phyloP scores from a whole-genome alignment of 2,888 invertebrate genomes.

The Phytoseiulus persimilis region DNA sequence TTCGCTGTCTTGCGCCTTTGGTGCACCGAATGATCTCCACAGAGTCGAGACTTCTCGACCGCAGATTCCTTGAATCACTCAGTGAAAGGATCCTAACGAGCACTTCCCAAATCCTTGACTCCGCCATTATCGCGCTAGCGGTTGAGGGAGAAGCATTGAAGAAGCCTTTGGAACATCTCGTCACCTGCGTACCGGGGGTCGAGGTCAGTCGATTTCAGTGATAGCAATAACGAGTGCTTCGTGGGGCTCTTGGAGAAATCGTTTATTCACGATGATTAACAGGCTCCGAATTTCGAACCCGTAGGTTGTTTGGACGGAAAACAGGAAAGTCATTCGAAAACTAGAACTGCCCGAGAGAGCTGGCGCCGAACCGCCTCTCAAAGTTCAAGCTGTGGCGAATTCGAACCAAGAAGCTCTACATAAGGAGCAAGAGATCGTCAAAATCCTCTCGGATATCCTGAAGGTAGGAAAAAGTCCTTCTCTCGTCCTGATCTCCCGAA shows the following conservation, averaged over 20 bases:
- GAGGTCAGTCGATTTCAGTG: neutral
- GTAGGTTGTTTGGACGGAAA: neutral
- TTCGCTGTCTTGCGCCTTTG: neutral
- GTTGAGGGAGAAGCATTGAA: neutral
- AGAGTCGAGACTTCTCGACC: neutral
- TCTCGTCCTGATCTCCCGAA: neutral
- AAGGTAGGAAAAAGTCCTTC: neutral
- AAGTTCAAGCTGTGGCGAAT: neutral
- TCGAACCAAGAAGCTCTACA: neutral
- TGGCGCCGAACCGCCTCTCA: neutral
- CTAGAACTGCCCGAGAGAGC: neutral
- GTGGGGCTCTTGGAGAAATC: no score
- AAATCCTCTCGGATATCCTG: neutral
- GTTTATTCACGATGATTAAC: no score
- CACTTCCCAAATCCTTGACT: neutral
- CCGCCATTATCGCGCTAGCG: neutral
- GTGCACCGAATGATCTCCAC: neutral
- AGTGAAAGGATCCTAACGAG: neutral
- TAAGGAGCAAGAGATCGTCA: neutral
- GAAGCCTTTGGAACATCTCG: conserved; percentile 9
- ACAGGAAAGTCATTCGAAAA: neutral
- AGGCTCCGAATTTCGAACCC: neutral
- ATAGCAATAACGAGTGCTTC: neutral
- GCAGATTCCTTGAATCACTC: neutral
- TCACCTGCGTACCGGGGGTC: conserved; percentile 16